Percentiles rank a stretch among this genome's conserved stretches.
Conservation (phyloP, 2,113 vertebrate genomes). For the Chionis minor region DNA sequence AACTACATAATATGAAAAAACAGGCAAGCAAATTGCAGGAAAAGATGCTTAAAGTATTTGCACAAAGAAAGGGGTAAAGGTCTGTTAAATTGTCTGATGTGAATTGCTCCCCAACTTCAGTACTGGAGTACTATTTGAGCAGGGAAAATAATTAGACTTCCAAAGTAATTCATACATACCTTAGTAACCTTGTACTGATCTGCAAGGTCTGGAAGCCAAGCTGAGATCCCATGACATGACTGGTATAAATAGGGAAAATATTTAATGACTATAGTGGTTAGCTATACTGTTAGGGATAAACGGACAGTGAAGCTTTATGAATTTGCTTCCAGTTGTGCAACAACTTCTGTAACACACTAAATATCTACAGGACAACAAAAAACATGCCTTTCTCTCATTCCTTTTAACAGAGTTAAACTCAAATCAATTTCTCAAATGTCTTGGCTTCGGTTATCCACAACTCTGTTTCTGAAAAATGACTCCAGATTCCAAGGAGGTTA, state of each 20-base stretch:
- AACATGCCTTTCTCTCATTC: not conserved
- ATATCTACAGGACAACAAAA: not conserved
- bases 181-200: constrained; percentile 27
- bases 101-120: not conserved
- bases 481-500: not conserved
- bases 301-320: not conserved
- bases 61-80: not conserved
- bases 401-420: not conserved
- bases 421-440: not conserved
- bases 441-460: not conserved
- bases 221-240: not conserved
- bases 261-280: not conserved
- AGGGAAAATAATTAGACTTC: constrained; percentile 39
- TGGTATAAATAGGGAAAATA: not conserved
- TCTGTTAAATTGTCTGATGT: not conserved
- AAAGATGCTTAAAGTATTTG: not conserved
- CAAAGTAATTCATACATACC: constrained; percentile 1
- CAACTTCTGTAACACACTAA: not conserved
- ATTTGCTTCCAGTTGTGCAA: not conserved
- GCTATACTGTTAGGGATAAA: not conserved
- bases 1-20: not conserved
- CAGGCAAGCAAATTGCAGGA: not conserved
- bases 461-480: not conserved
- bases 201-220: constrained; percentile 37
- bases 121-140: not conserved